Evolutionary conservation across 2,888 invertebrate species (phyloP), one percentile per base, ranked within the genome.

Genomic region (Nasonovia ribisnigri): DNA sequence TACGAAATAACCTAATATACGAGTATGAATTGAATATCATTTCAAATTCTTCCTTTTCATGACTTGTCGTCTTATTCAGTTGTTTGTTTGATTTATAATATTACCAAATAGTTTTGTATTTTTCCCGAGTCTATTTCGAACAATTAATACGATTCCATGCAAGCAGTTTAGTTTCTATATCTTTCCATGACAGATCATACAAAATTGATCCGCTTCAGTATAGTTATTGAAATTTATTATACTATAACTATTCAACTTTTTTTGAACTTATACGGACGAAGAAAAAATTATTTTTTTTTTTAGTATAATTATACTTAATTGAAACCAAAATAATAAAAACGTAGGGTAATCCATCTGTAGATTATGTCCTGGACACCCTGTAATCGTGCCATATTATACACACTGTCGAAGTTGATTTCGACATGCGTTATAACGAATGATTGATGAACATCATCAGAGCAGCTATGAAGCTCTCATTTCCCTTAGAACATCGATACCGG

Each of bases 401-500:
- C 54, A 84, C 88, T 92, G 92, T 26, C 88, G 77, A 43, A 54
- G 89, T 90, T 90, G 90, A 84, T 89, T 93, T 93, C 48, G 84
- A 93, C 60, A 89, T 51, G 54, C 29, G 84, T 84, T 92, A n/a
- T 77, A 54, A 42, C 88, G 77, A 77, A 88, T 93, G 93, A 93
- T 90, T 93, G 93, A 93, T 93, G 93, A 60, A 93, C 84, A 48
- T 57, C 89, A 57, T 11, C 89, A 16, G 36, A 42, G 43, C 36
- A 48, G 29, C 84, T 57, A 84, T 48, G 93, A 57, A 89, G 57
- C 42, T 88, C 57, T 93, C 89, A 90, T 93, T 93, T 93, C 89
- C 93, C 60, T 93, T 46, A n/a, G 46, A n/a, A 60, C 46, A 90
- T 88, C 93, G 89, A 90, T 84, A 93, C 46, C 89, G 93, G 93